Evolutionary conservation across 2,888 invertebrate genomes (phyloP).

Genomic region (Eupithecia insigniata): DNA sequence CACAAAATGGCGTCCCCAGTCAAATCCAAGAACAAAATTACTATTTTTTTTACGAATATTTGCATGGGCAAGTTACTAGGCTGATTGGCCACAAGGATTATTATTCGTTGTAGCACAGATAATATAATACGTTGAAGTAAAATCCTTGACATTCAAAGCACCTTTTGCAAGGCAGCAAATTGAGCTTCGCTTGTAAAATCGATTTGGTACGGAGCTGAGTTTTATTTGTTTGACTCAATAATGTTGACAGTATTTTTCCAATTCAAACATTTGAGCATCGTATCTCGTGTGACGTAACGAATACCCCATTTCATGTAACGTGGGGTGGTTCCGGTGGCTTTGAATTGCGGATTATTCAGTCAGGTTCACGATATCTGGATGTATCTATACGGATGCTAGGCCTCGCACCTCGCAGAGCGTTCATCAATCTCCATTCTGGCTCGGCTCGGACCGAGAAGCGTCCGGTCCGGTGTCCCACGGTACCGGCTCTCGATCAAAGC

Average conservation of each 20-base stretch:
- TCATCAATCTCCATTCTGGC: slow-evolving; percentile 18
- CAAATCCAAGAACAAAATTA: too few species aligned
- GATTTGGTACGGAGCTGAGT: neutral
- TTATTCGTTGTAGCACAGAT: too few species aligned
- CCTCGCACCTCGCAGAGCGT: slow-evolving; percentile 7
- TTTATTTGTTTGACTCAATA: slow-evolving; percentile 4
- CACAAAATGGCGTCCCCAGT: too few species aligned
- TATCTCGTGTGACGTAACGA: neutral
- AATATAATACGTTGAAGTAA: neutral
- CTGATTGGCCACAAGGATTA: too few species aligned
- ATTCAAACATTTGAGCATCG: neutral
- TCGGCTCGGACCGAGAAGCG: slow-evolving; percentile 26
- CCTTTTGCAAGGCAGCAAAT: neutral
- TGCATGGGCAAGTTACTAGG: too few species aligned
- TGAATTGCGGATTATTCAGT: neutral
- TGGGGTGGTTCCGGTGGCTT: neutral
- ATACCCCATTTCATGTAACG: neutral
- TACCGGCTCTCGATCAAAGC: slow-evolving; percentile 60
- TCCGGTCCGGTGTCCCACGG: slow-evolving; percentile 57
- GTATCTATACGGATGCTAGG: slow-evolving; percentile 1
- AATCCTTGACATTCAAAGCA: slow-evolving; percentile 9
- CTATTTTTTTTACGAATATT: too few species aligned
- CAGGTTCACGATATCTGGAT: neutral
- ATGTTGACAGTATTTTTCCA: neutral
- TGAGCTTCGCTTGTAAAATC: neutral